A percentile compares a stretch with the other conserved stretches of the same genome.
These are phyloP conservation scores for Pseudomyrmex dendroicus DNA, from an alignment of 1,140 invertebrate species.

Conservation along the genomic window DNA sequence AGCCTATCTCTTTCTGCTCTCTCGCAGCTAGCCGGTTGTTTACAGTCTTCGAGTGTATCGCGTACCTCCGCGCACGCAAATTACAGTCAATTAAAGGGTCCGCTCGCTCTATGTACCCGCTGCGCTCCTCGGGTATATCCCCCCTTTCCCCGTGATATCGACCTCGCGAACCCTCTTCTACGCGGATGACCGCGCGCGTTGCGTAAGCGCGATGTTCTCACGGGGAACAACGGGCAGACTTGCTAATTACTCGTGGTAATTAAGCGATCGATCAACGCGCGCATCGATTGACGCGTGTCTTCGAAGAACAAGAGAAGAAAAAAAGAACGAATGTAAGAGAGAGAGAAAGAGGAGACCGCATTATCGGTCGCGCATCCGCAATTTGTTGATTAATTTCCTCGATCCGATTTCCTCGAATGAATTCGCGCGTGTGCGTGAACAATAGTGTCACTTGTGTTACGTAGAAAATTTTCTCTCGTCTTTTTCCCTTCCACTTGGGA, in stretches of 20 bases:
- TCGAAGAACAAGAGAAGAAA: too few species aligned
- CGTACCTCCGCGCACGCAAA: slow-evolving; percentile 77
- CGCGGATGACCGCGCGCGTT: slow-evolving; percentile 18
- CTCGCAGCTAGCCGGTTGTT: slow-evolving; percentile 73
- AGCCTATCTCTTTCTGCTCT: slow-evolving; percentile 26
- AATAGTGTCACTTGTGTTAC: too few species aligned
- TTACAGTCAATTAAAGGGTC: slow-evolving; percentile 80
- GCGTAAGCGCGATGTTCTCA: not conserved
- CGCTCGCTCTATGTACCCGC: slow-evolving; percentile 56
- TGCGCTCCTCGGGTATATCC: not conserved
- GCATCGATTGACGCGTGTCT: too few species aligned
- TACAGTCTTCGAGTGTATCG: slow-evolving; percentile 74
- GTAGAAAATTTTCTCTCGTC: too few species aligned
- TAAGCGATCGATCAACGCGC: not conserved
- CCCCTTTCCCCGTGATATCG: slow-evolving; percentile 67
- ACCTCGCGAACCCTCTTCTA: slow-evolving; percentile 45
- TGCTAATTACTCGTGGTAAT: not conserved
- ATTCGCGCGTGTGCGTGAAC: too few species aligned
- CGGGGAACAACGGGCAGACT: not conserved
- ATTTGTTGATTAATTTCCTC: too few species aligned
- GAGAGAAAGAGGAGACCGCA: too few species aligned
- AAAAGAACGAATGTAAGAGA: too few species aligned
- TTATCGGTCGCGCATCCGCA: too few species aligned
- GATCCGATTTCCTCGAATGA: too few species aligned
- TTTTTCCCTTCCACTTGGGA: not conserved